These are phyloP conservation scores for Lobophora halterata DNA, from an alignment of 2,888 invertebrate species.

Conservation along the genomic window DNA sequence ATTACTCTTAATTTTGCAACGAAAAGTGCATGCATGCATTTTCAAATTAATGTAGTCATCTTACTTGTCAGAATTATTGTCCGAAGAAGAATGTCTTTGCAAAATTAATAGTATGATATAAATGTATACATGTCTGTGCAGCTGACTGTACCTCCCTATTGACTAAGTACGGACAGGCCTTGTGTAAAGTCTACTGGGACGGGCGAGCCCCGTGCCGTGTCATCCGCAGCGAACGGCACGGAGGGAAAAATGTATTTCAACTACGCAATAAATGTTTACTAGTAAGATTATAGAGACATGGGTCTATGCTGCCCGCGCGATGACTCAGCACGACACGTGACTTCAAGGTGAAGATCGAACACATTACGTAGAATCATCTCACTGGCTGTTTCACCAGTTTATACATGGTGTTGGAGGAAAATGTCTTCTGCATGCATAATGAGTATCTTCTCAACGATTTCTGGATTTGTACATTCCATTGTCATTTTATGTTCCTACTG, in stretches of 20 bases:
- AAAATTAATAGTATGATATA: too few species aligned
- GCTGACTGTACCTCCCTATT: too few species aligned
- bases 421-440: slow-evolving; percentile 10
- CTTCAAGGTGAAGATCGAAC: slow-evolving; percentile 60
- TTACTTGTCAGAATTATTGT: too few species aligned
- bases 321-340: slow-evolving; percentile 63
- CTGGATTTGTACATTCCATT: not conserved
- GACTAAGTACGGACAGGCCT: slow-evolving; percentile 4
- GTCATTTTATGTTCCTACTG: not conserved
- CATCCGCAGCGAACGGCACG: slow-evolving; percentile 8
- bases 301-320: slow-evolving; percentile 15
- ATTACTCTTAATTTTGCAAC: too few species aligned
- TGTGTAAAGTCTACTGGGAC: slow-evolving; percentile 7
- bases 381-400: slow-evolving; percentile 12
- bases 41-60: too few species aligned
- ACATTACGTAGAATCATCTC: slow-evolving; percentile 23
- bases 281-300: slow-evolving; percentile 30
- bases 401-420: slow-evolving; percentile 5
- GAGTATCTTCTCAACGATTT: slow-evolving; percentile 8
- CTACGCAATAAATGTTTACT: slow-evolving; percentile 48
- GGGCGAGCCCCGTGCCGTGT: slow-evolving; percentile 8
- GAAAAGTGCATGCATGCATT: too few species aligned
- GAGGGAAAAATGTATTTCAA: slow-evolving; percentile 26
- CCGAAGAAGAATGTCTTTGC: too few species aligned
- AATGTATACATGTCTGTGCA: too few species aligned